Evolutionary conservation across 2,888 invertebrate species (phyloP).

Genomic region (Harpalus rubripes): DNA sequence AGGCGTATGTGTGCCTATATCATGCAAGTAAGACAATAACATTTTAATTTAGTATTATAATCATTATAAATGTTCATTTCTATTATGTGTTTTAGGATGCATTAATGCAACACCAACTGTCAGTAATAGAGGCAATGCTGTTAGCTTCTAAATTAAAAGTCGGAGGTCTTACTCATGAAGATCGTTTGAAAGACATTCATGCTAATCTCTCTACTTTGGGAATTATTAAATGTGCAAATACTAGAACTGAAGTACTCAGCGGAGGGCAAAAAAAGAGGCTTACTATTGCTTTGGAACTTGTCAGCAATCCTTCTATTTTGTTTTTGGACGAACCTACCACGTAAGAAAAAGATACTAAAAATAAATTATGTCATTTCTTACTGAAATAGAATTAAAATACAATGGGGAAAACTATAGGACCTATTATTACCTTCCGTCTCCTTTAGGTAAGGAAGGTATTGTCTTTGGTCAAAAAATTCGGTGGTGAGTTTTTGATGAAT

Average conservation of each 20-base stretch:
- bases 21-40: conserved; percentile 78
- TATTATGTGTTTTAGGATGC: conserved; percentile 77
- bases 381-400: too few species aligned
- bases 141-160: conserved; percentile 88
- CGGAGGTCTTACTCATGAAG: conserved; percentile 79
- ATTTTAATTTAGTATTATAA: not conserved
- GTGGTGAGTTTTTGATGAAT: too few species aligned
- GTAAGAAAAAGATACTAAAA: too few species aligned
- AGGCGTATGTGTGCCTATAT: conserved; percentile 89
- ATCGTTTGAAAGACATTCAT: conserved; percentile 80
- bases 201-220: conserved; percentile 87
- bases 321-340: conserved; percentile 91
- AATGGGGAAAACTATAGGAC: too few species aligned
- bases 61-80: not conserved
- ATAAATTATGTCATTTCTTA: not conserved
- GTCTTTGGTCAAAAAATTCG: too few species aligned
- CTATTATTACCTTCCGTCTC: too few species aligned
- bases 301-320: conserved; percentile 90
- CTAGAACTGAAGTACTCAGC: conserved; percentile 83
- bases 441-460: too few species aligned
- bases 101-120: conserved; percentile 85
- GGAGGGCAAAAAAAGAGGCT: conserved; percentile 89
- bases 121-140: conserved; percentile 86
- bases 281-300: conserved; percentile 87
- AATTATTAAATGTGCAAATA: conserved; percentile 83